Conservation (phyloP, 2,797 vertebrate species). For the Eremophila alpestris region DNA sequence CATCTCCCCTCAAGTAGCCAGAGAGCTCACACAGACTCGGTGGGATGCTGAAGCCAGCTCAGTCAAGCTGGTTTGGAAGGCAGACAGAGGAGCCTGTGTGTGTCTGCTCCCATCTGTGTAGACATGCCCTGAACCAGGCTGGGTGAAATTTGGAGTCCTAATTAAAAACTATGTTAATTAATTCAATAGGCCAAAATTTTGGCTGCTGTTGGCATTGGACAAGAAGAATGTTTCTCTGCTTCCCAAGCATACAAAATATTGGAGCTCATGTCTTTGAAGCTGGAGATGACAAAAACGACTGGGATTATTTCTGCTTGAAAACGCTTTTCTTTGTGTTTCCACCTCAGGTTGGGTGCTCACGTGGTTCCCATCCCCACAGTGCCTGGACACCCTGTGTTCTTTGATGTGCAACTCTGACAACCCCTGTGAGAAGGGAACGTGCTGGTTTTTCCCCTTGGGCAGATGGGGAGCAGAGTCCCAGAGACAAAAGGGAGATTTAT, state of each 20-base stretch:
- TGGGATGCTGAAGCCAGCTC: neutral
- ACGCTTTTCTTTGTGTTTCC: neutral
- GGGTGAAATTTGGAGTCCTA: slow-evolving; percentile 26
- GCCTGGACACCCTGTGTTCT: neutral
- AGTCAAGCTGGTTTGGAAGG: slow-evolving; percentile 1
- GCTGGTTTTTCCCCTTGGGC: neutral
- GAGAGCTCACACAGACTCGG: neutral
- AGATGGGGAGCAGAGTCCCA: neutral
- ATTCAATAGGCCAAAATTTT: slow-evolving; percentile 28
- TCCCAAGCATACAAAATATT: slow-evolving; percentile 14
- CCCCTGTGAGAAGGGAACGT: neutral
- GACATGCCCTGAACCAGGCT: slow-evolving; percentile 56
- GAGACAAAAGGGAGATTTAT: neutral
- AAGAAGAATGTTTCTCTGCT: neutral
- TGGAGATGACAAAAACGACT: slow-evolving; percentile 9
- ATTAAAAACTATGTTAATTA: slow-evolving; percentile 33
- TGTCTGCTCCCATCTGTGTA: slow-evolving; percentile 41
- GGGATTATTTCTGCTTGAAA: neutral
- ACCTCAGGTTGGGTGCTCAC: neutral
- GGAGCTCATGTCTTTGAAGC: slow-evolving; percentile 8
- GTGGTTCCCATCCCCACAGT: neutral
- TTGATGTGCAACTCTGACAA: neutral
- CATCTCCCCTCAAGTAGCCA: neutral
- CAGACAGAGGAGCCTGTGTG: neutral
- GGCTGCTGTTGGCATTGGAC: neutral